Conservation (phyloP, 64 coral and sea anemone genomes). For the Pocillopora damicornis region DNA sequence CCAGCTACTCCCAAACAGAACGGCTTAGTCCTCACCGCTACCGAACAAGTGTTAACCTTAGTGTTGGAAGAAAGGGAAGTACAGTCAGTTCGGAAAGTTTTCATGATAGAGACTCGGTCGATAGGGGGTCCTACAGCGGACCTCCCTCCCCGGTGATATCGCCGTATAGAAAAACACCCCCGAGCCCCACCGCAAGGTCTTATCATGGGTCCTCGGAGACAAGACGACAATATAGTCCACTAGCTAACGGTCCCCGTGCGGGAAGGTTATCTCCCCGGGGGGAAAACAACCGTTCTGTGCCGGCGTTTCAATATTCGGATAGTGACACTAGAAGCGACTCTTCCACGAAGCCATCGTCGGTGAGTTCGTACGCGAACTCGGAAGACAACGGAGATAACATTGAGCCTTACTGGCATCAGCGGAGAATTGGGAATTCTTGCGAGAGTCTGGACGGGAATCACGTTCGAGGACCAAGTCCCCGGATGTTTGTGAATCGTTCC, state of each 20-base stretch:
- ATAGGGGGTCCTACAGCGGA: constrained; percentile 33
- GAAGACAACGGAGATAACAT: constrained; percentile 74
- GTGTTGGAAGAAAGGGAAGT: constrained; percentile 40
- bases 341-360: constrained; percentile 77
- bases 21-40: constrained; percentile 36
- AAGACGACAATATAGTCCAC: constrained; percentile 29
- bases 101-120: background rate
- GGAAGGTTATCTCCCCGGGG: constrained; percentile 28
- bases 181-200: constrained; percentile 52
- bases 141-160: constrained; percentile 39
- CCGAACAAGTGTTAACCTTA: constrained; percentile 36
- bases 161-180: constrained; percentile 44
- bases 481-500: constrained; percentile 21
- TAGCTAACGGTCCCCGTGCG: constrained; percentile 32
- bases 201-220: constrained; percentile 35
- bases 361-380: constrained; percentile 74
- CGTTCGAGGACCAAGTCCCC: constrained; percentile 41
- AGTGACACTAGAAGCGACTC: constrained; percentile 87
- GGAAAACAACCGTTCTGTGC: constrained; percentile 33
- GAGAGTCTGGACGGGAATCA: constrained; percentile 53
- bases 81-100: constrained; percentile 26
- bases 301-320: constrained; percentile 85
- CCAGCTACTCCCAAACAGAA: constrained; percentile 31
- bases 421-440: constrained; percentile 52
- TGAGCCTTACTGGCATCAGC: constrained; percentile 48